Evolutionary conservation across 2,797 vertebrate genomes (phyloP), one percentile per base, ranked within the genome.

Genomic region (Thripadectes ignobilis): DNA sequence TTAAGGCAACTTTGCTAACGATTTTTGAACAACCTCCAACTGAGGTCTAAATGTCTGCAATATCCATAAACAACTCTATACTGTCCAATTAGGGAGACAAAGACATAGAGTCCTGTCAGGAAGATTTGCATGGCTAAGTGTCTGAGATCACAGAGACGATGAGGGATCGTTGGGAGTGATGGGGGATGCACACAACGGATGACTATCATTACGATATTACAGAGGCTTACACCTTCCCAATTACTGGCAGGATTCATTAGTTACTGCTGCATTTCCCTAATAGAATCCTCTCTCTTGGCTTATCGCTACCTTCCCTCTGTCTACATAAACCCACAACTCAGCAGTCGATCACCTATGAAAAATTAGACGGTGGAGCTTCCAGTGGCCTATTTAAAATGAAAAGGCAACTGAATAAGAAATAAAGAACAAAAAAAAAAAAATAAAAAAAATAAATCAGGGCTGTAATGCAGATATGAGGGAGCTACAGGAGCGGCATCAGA

Each of bases 171-270:
- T 98, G 67, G 77, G 98, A 98, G 98, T 97, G 98, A 98, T 93
- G 98, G 98, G 98, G 98, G 96, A 97, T 85, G 97, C 94, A 95
- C 98, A 98, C 98, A 98, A 99, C 98, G 98, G 98, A 99, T 99
- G 99, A 98, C 98, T 99, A 99, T 99, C 99, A 99, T 99, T 99
- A 99, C 97, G 94, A 98, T 98, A 98, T 99, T 99, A 99, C 98
- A 95, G 98, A 98, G 98, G 97, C 98, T 97, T 97, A 98, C 98
- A 99, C 98, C 99, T 98, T 98, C 98, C 99, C 99, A 99, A 99
- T 99, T 99, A 99, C 99, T 98, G 99, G 98, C 98, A 98, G 98
- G 98, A 98, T 99, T 99, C 99, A 99, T 99, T 99, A 99, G 99
- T 99, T 99, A 99, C 98, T 97, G 96, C 98, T 93, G 94, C 97